A percentile compares a stretch with the other conserved stretches of the same genome.
Evolutionary conservation across 2,113 vertebrate genomes (phyloP).

Genomic region (Toxotes chatareus): DNA sequence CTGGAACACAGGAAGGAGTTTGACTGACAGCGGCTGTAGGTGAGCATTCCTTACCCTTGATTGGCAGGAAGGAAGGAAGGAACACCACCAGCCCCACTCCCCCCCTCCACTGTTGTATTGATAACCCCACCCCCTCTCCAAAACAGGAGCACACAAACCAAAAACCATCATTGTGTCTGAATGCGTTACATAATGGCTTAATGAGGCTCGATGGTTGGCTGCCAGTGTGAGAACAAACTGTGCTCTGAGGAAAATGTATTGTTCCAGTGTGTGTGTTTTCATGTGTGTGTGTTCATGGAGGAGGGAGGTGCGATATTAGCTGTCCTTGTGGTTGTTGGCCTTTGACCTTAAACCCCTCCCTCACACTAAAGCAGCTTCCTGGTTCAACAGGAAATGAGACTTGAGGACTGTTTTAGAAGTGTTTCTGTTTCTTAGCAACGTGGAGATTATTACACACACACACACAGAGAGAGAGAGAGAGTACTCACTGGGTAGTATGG

Average conservation of each 20-base stretch:
- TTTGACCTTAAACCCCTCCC: constrained; percentile 44
- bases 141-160: constrained; percentile 25
- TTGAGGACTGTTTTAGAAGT: constrained; percentile 13
- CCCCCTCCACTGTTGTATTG: background rate
- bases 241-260: constrained; percentile 46
- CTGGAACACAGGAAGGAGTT: constrained; percentile 40
- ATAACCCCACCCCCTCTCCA: constrained; percentile 42
- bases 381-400: constrained; percentile 46
- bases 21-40: constrained; percentile 61
- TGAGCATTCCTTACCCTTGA: constrained; percentile 67
- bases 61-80: constrained; percentile 72
- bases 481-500: constrained; percentile 97
- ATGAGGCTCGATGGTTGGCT: constrained; percentile 36
- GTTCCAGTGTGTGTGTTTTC: constrained; percentile 25
- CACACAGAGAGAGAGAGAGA: background rate
- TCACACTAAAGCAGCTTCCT: constrained; percentile 63
- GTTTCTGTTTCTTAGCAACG: constrained; percentile 36
- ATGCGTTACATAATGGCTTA: constrained; percentile 62
- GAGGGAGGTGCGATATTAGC: constrained; percentile 43
- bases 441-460: background rate
- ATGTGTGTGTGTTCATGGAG: constrained; percentile 19
- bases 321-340: constrained; percentile 47
- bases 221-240: constrained; percentile 55
- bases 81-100: background rate
- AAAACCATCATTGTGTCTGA: constrained; percentile 10